These are phyloP conservation scores for Anguilla megastoma DNA, from an alignment of 2,797 vertebrate genomes.

Conservation along the genomic window DNA sequence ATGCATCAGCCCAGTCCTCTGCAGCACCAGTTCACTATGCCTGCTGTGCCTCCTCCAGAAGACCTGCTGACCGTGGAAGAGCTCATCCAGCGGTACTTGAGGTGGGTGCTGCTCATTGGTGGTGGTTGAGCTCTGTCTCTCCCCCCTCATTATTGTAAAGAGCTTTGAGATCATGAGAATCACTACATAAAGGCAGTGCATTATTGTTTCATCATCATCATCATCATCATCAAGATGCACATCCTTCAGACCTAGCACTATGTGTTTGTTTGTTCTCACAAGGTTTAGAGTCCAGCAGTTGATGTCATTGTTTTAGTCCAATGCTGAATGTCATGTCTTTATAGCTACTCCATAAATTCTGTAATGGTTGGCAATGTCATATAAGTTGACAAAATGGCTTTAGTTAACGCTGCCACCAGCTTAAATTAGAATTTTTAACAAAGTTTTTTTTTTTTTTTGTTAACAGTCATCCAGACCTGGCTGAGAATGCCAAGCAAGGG, in stretches of 20 bases:
- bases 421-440: not conserved
- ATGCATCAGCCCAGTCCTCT: conserved; percentile 79
- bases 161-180: not conserved
- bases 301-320: not conserved
- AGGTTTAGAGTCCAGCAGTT: not conserved
- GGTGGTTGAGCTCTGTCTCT: not conserved
- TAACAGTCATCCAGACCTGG: conserved; percentile 81
- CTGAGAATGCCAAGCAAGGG: conserved; percentile 71
- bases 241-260: not conserved
- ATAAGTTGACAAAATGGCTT: not conserved
- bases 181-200: not conserved
- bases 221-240: not conserved
- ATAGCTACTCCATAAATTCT: not conserved
- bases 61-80: conserved; percentile 78
- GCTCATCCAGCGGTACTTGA: conserved; percentile 79
- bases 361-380: not conserved
- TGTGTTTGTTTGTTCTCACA: not conserved
- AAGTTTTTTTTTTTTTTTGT: conserved; percentile 17
- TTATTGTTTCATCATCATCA: not conserved
- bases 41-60: conserved; percentile 77
- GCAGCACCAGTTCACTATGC: conserved; percentile 91
- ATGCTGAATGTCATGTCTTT: not conserved
- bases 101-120: conserved; percentile 54
- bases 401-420: not conserved
- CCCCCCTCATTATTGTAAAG: not conserved